Base-by-base conservation (phyloP, 2,797 vertebrate genomes). In the Schizopygopsis pylzovi region DNA sequence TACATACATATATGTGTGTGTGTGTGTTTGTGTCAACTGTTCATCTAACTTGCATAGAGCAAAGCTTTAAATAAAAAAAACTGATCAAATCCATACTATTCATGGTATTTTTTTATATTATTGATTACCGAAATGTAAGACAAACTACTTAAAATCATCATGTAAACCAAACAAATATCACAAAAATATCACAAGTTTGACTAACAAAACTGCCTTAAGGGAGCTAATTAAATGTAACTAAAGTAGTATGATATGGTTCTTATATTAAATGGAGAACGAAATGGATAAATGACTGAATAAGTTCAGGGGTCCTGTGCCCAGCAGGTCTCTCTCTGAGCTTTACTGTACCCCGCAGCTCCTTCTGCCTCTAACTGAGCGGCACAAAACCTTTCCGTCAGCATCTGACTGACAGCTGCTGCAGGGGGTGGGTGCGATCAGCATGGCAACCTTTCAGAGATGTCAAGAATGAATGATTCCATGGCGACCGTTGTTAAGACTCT, bases 351-450 rank as follows among this genome's bases (percentile, higher is more conserved):
- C 4, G n/a, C 72, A 68, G 45, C 45, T 67, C 33, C 61, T 54
- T n/a, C 54, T 72, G 71, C 8, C 33, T 78, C 75, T 54, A 68
- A 56, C 61, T 52, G 73, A 65, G 73, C 2, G 39, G 33, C 75
- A 84, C 59, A 61, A 80, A 80, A 61, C 52, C 41, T 73, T 33
- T 28, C 28, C 1, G 0, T 79, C 49, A 72, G 54, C 16, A 1
- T 73, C 28, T 80, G 84, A 85, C 28, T 85, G 84, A 70, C 84
- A 85, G 77, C 56, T 85, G 41, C 43, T 39, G 54, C 71, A 56
- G 67, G 67, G 52, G 75, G 75, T 11, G 22, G 75, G 47, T n/a
- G 33, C 20, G 22, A 72, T 73, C 77, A 73, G 77, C 54, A 63
- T 1, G 15, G 54, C 9, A 25, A 47, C 84, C 67, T 41, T 73